Evolutionary conservation across 1,140 invertebrate genomes (phyloP), one percentile per base, ranked within the genome.

Genomic region (Leptinotarsa texana): DNA sequence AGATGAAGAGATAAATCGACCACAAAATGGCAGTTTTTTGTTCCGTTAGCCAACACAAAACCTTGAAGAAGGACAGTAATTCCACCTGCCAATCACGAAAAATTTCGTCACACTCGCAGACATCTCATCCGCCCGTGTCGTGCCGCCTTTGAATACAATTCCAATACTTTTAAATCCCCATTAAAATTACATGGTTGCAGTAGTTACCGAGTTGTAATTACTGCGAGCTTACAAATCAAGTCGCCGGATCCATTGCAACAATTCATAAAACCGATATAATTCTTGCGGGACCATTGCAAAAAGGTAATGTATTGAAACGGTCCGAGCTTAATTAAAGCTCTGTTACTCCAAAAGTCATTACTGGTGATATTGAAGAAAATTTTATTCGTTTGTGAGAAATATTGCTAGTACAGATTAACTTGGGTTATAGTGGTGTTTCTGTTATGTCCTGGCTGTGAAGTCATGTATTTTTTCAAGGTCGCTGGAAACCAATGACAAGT

Each of bases 141-240:
- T 57, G n/a, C 51, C 51, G 51, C 17, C 51, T 57, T 57, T 57
- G 51, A 57, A 15, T 57, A 15, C 51, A 57, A 18, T 6, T 57
- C 13, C 17, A 57, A 57, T 27, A 65, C 27, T 24, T 65, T 18
- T 65, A 65, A 65, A 65, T 18, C 22, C 24, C 24, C 24, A 65
- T 21, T 18, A 65, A 65, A 65, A 65, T 65, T 21, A 57, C 51
- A 24, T 3, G 21, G 5, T 65, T 65, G 66, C 42, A 68, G n/a
- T 68, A 68, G 42, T 68, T 47, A 42, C 66, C 15, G 42, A 47
- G 13, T 47, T 68, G 66, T 47, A 68, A 68, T 68, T 68, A 68
- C 33, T 33, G n/a, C 33, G n/a, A 47, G 27, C 33, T 47, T 68
- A 68, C 66, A 68, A 68, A 68, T 68, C 66, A 68, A 27, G 42